These are phyloP conservation scores for Melolontha melolontha DNA, from an alignment of 2,888 invertebrate species.

Conservation along the genomic window DNA sequence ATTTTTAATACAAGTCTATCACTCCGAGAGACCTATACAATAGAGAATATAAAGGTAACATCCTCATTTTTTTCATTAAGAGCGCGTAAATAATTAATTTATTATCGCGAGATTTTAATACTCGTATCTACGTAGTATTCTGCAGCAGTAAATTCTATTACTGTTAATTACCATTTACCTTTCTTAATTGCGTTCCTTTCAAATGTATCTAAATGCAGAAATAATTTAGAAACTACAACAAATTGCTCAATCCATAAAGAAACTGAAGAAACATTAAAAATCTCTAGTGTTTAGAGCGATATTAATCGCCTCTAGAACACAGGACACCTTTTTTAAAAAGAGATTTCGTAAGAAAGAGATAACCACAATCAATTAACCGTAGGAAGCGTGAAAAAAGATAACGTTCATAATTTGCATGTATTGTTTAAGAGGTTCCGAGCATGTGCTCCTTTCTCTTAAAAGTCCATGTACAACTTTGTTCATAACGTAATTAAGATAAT, in stretches of 20 bases:
- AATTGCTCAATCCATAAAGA: constrained; percentile 8
- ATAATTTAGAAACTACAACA: not conserved
- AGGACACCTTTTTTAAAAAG: not conserved
- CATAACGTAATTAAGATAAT: constrained; percentile 17
- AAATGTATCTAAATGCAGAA: too few species aligned
- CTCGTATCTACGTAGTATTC: too few species aligned
- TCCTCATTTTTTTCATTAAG: too few species aligned
- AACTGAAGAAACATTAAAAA: not conserved
- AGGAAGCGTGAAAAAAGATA: too few species aligned
- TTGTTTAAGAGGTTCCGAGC: constrained; percentile 7
- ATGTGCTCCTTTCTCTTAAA: constrained; percentile 10
- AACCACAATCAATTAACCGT: not conserved
- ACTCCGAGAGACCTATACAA: too few species aligned
- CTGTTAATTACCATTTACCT: too few species aligned
- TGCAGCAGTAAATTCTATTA: too few species aligned
- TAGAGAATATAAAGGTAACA: too few species aligned
- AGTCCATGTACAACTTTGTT: not conserved
- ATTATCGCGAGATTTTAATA: too few species aligned
- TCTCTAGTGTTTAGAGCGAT: not conserved
- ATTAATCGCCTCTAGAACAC: not conserved
- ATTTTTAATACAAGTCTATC: too few species aligned
- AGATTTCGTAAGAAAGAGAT: not conserved
- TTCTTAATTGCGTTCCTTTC: too few species aligned
- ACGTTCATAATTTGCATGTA: constrained; percentile 10
- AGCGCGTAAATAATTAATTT: too few species aligned